These are phyloP conservation scores for Eriocheir sinensis DNA, from an alignment of 1,140 invertebrate genomes.

Conservation along the genomic window DNA sequence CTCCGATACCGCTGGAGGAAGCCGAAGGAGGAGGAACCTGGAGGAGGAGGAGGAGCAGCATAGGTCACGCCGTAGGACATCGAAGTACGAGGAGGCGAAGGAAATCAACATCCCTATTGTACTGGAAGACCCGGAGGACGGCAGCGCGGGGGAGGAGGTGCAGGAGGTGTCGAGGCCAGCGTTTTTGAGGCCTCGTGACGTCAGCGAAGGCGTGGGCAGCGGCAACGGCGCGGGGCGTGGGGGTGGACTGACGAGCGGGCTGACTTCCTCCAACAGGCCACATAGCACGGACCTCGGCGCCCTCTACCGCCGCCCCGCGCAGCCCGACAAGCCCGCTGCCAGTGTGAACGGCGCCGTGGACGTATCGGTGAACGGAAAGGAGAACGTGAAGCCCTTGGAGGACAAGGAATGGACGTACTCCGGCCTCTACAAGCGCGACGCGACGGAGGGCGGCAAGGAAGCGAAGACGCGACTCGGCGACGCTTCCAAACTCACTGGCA, in stretches of 20 bases:
- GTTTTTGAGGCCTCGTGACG: not conserved
- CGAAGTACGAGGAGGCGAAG: constrained; percentile 67
- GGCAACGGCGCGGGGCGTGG: not conserved
- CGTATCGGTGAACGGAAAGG: constrained; percentile 50
- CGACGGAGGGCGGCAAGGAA: not conserved
- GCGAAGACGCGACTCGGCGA: not conserved
- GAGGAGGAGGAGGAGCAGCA: constrained; percentile 57
- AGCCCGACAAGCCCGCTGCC: not conserved
- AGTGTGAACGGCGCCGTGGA: not conserved
- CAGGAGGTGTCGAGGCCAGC: not conserved
- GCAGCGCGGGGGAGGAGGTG: not conserved
- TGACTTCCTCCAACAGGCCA: not conserved
- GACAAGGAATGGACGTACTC: constrained; percentile 57
- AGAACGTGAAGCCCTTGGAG: constrained; percentile 64
- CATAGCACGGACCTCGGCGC: not conserved
- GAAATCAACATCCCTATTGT: constrained; percentile 67
- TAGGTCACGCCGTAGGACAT: constrained; percentile 55
- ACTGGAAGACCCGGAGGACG: constrained; percentile 25
- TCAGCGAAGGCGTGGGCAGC: not conserved
- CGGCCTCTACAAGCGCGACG: not conserved
- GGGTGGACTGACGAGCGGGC: too few relatives aligned
- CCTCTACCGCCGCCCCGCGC: not conserved
- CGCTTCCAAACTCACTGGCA: not conserved
- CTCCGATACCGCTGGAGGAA: not conserved
- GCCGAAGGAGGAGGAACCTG: constrained; percentile 34